phyloP scores from a whole-genome alignment of 2,888 invertebrate genomes.

The Homarus gammarus region DNA sequence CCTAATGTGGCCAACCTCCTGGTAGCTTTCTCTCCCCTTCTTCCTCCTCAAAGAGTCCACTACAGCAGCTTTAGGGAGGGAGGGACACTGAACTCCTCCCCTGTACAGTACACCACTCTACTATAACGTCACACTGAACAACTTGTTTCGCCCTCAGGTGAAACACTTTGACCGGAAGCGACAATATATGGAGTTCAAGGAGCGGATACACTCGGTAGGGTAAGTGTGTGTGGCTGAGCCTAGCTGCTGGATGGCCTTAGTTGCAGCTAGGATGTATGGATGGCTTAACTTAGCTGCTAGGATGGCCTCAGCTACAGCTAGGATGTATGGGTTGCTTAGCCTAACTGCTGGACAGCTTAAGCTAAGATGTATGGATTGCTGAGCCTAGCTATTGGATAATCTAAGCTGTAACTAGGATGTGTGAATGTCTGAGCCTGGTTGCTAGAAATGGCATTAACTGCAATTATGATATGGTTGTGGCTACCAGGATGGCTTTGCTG shows the following conservation, averaged over 20 bases:
- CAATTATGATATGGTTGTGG: neutral
- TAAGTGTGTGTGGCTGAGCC: constrained; percentile 55
- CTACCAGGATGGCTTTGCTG: too few species aligned
- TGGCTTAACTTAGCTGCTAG: neutral
- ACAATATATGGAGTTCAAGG: constrained; percentile 92
- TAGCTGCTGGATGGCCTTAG: constrained; percentile 5
- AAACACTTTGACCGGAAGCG: constrained; percentile 95
- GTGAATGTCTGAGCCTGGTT: neutral
- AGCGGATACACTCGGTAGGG: constrained; percentile 91
- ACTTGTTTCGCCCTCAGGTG: constrained; percentile 81
- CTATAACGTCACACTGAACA: too few species aligned
- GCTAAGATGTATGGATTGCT: too few species aligned
- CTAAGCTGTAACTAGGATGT: neutral
- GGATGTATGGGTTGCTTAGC: neutral
- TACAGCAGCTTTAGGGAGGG: too few species aligned
- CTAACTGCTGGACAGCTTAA: neutral
- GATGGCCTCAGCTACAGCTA: neutral
- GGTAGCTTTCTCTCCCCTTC: too few species aligned
- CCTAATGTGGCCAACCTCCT: too few species aligned
- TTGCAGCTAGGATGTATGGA: neutral
- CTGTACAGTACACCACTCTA: too few species aligned
- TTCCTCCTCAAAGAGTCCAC: too few species aligned
- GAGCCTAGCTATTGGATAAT: neutral
- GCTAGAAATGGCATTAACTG: neutral
- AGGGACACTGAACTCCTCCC: too few species aligned